Evolutionary conservation across 2,797 vertebrate genomes (phyloP).

Genomic region (Streptopelia turtur): DNA sequence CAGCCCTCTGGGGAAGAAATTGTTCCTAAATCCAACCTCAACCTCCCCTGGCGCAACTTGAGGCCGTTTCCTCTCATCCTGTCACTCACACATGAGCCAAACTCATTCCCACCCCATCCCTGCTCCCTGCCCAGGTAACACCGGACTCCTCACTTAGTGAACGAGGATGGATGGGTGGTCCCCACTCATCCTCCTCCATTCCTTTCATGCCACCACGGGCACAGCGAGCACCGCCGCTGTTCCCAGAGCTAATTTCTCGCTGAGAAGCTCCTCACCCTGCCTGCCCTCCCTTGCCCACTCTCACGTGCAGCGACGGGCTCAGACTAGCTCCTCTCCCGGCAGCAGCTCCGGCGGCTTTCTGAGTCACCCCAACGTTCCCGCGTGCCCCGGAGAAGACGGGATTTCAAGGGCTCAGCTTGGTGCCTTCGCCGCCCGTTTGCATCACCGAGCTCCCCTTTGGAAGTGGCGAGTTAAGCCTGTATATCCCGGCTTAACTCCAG

Average conservation of each 20-base stretch:
- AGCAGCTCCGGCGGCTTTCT: neutral
- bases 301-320: conserved; percentile 45
- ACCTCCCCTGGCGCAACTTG: too few species aligned
- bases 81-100: too few species aligned
- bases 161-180: neutral
- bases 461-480: neutral
- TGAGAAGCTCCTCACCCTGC: neutral
- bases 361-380: neutral
- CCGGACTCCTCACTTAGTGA: neutral
- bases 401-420: neutral
- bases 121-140: neutral
- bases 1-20: too few species aligned
- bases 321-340: conserved; percentile 22
- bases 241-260: neutral
- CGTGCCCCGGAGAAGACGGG: neutral
- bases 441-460: neutral
- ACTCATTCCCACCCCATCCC: neutral
- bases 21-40: too few species aligned
- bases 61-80: too few species aligned
- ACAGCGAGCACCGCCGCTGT: accelerated
- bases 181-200: neutral
- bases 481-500: neutral
- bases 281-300: conserved; percentile 32
- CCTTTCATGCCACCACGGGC: neutral
- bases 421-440: neutral